Evolutionary conservation across 1,140 invertebrate genomes (phyloP).

Genomic region (Drosophila pandora): DNA sequence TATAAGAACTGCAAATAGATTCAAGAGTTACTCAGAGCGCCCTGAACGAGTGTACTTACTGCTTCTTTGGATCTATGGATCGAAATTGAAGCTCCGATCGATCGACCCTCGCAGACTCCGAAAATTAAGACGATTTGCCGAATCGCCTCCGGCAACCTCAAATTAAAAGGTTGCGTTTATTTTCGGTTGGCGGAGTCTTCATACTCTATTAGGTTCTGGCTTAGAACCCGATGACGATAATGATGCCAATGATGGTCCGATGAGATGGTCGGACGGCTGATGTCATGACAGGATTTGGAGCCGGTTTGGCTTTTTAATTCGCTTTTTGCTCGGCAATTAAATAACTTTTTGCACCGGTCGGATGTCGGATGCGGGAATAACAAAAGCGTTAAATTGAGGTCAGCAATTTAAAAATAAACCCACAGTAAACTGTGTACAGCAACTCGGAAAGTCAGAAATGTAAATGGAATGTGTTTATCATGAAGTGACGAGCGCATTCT

Average conservation of each 20-base stretch:
- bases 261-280: slow-evolving; percentile 42
- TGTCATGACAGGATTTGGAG: slow-evolving; percentile 68
- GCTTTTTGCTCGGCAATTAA: slow-evolving; percentile 40
- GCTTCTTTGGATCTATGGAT: background rate
- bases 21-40: background rate
- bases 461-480: slow-evolving; percentile 2
- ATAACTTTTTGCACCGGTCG: slow-evolving; percentile 25
- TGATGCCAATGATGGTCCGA: slow-evolving; percentile 24
- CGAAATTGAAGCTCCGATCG: background rate
- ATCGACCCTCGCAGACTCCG: background rate
- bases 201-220: slow-evolving; percentile 12
- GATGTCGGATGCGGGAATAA: slow-evolving; percentile 33
- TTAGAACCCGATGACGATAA: slow-evolving; percentile 56
- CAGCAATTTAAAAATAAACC: slow-evolving; percentile 42
- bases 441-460: background rate
- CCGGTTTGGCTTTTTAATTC: slow-evolving; percentile 35
- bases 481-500: slow-evolving; percentile 1
- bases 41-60: background rate
- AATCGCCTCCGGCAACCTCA: slow-evolving; percentile 11
- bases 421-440: background rate
- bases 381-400: slow-evolving; percentile 36
- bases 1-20: background rate
- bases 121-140: background rate
- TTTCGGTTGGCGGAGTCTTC: slow-evolving; percentile 7
- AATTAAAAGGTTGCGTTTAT: slow-evolving; percentile 40